phyloP scores from a whole-genome alignment of 2,113 vertebrate species.

The Gadus macrocephalus region DNA sequence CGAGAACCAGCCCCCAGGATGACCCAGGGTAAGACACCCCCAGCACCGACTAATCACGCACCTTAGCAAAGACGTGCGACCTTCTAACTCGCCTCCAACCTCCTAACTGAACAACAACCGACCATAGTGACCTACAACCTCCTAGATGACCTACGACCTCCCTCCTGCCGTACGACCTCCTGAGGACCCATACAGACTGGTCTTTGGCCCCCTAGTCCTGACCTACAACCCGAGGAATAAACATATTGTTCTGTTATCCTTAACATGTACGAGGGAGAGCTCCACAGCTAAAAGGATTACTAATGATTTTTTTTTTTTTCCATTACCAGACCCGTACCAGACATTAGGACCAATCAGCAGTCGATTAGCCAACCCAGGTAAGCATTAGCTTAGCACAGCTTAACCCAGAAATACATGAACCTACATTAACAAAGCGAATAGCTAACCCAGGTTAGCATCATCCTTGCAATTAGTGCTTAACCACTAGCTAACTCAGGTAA shows the following conservation, averaged over 20 bases:
- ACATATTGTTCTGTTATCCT: too few species aligned
- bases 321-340: conserved; percentile 88
- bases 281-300: not conserved
- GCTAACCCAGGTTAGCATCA: not conserved
- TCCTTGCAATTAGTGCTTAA: not conserved
- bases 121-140: too few species aligned
- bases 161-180: not conserved
- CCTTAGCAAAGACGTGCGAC: too few species aligned
- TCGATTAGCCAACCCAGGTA: conserved; percentile 97
- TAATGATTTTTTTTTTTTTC: not conserved
- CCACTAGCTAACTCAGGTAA: too few species aligned
- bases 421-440: too few species aligned
- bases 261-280: too few species aligned
- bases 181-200: not conserved
- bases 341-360: conserved; percentile 94
- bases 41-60: too few species aligned
- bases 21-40: conserved; percentile 54
- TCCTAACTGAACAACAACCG: not conserved
- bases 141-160: too few species aligned
- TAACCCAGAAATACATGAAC: too few species aligned
- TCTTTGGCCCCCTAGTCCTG: not conserved
- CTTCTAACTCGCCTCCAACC: too few species aligned
- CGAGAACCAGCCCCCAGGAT: conserved; percentile 64
- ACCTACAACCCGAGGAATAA: too few species aligned
- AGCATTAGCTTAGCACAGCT: conserved; percentile 37